phyloP scores from a whole-genome alignment of 2,888 invertebrate genomes.

The Drosophila prostipennis region DNA sequence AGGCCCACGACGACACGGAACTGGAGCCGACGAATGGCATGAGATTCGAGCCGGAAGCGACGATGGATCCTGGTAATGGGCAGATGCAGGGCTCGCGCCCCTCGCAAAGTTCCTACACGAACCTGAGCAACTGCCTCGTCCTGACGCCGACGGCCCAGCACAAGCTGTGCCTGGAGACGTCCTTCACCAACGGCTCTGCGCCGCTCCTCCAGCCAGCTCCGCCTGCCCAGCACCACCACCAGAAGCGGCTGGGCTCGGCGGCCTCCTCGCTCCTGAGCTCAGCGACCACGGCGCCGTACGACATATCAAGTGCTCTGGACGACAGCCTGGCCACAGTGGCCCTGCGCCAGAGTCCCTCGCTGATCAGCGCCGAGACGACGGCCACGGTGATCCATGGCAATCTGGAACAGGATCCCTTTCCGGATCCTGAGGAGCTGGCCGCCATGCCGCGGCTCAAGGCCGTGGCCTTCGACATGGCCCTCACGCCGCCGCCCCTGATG shows the following conservation, averaged over 20 bases:
- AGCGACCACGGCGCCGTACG: conserved; percentile 83
- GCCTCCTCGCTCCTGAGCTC: conserved; percentile 83
- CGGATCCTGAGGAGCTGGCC: conserved; percentile 1
- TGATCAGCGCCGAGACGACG: conserved; percentile 80
- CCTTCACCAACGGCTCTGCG: conserved; percentile 87
- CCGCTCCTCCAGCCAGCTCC: conserved; percentile 18
- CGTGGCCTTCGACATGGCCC: conserved; percentile 83
- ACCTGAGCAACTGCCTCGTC: conserved; percentile 81
- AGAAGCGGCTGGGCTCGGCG: conserved; percentile 13
- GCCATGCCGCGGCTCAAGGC: conserved; percentile 68
- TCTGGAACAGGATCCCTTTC: conserved; percentile 32
- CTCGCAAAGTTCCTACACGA: conserved; percentile 86
- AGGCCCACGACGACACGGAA: conserved; percentile 48
- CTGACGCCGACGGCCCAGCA: conserved; percentile 85
- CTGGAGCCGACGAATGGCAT: conserved; percentile 40
- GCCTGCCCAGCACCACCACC: no score
- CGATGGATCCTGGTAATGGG: conserved; percentile 14
- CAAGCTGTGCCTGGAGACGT: conserved; percentile 89
- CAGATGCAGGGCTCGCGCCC: conserved; percentile 54
- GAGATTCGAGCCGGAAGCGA: conserved; percentile 19
- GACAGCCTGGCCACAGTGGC: conserved; percentile 79
- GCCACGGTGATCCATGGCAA: conserved; percentile 76
- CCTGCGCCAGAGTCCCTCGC: conserved; percentile 81
- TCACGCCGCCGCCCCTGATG: conserved; percentile 50
- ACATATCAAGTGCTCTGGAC: conserved; percentile 84